A percentile compares a stretch with the other conserved stretches of the same genome.
These are phyloP conservation scores for Caretta caretta DNA, from an alignment of 2,113 vertebrate species.

Conservation along the genomic window DNA sequence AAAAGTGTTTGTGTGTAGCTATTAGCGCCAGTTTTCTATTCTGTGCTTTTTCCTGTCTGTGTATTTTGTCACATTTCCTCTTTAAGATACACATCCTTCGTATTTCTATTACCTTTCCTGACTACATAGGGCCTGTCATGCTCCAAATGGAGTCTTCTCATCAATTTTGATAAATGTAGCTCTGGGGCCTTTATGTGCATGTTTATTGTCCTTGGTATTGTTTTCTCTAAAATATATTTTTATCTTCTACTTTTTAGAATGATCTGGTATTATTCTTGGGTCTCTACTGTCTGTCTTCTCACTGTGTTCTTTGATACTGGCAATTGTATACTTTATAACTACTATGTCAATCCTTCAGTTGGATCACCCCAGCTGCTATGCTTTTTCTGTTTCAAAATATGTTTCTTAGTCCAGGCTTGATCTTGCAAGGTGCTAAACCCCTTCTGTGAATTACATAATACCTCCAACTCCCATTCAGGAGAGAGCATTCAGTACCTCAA, in stretches of 20 bases:
- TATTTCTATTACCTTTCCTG: background rate
- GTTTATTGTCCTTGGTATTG: background rate
- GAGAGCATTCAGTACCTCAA: fast-evolving
- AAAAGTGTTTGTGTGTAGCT: background rate
- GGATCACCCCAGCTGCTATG: background rate
- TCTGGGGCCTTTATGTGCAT: background rate
- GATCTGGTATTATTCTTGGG: background rate
- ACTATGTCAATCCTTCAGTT: background rate
- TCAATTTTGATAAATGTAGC: background rate
- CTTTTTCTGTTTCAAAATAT: background rate
- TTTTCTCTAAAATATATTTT: background rate
- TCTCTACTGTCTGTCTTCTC: background rate
- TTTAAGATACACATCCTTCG: background rate
- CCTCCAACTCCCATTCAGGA: background rate
- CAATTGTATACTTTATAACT: background rate
- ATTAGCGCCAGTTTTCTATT: background rate
- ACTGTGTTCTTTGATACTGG: background rate
- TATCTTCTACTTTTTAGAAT: background rate
- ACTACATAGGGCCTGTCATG: background rate
- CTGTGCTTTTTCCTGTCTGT: background rate
- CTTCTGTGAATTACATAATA: background rate
- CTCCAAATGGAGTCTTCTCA: background rate
- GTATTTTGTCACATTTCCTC: background rate
- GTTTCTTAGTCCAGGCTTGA: background rate
- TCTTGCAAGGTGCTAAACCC: background rate